A percentile compares a stretch with the other conserved stretches of the same genome.
Evolutionary conservation across 2,113 vertebrate genomes (phyloP).

Genomic region (Phrynosoma blainvillii): DNA sequence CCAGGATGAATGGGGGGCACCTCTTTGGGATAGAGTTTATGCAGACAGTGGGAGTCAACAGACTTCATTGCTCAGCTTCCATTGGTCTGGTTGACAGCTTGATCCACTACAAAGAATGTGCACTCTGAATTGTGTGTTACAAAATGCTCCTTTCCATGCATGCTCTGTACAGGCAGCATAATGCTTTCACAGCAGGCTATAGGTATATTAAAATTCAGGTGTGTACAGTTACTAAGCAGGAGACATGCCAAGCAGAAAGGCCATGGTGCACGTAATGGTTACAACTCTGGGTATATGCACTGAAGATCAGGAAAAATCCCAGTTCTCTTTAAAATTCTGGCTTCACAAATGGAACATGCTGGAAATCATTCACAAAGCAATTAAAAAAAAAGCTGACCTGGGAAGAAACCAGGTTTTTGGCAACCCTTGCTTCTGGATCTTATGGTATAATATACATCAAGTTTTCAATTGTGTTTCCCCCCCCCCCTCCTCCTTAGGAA

Average conservation of each 20-base stretch:
- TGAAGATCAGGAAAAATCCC: not conserved
- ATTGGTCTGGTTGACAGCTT: no score
- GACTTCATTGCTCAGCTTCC: not conserved
- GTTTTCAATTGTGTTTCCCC: constrained; percentile 26
- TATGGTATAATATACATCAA: not conserved
- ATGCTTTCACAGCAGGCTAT: not conserved
- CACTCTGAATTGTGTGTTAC: not conserved
- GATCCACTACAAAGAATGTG: not conserved
- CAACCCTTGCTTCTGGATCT: not conserved
- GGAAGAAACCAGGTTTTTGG: not conserved
- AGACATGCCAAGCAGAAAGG: not conserved
- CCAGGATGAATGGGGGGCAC: no score
- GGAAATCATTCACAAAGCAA: not conserved
- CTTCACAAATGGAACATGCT: not conserved
- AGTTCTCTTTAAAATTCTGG: not conserved
- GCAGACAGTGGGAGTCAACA: not conserved
- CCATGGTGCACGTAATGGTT: not conserved
- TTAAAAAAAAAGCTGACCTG: not conserved
- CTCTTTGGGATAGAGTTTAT: no score
- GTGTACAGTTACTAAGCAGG: not conserved
- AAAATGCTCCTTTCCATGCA: not conserved
- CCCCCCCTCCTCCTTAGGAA: constrained; percentile 48
- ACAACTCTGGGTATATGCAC: not conserved
- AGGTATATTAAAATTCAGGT: not conserved
- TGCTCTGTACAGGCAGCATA: not conserved